Base-by-base conservation (phyloP, 2,888 invertebrate genomes). In the Agrochola lychnidis region DNA sequence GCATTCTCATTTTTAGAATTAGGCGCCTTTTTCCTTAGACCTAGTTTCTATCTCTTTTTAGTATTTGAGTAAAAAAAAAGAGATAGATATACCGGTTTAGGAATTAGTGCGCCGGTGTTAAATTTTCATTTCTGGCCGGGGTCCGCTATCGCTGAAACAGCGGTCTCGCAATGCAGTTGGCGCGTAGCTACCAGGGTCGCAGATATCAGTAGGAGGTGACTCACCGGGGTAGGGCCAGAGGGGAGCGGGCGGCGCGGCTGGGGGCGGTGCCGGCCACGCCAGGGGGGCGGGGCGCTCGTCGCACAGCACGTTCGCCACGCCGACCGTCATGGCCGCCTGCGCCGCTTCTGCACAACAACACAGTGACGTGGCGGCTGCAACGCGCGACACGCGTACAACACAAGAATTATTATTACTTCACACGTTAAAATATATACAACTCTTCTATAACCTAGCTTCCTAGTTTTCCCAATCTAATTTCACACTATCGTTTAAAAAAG, bases 161-260 rank as follows among this genome's bases (percentile, higher is more conserved):
- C 95, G 94, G 92, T 95, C 96, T 95, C 94, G 95, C 95, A 94
- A 96, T 94, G 96, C 93, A 95, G 95, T 96, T 96, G 96, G 96
- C 96, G 96, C 96, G 96, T 94, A 96, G 94, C 92, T 96, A 96
- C 96, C 95, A 96, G 96, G 96, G 92, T 91, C 92, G 90, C 96
- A 96, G 93, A 88, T 90, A 87, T 86, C 63, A 64, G 85, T 78
- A 90, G 94, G 94, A 97, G 97, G 97, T 95, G 89, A 88, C 95
- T 95, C 92, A 96, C 96, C 97, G 97, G 98, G 98, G 97, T 98
- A 98, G 96, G 98, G 98, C 98, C 98, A 98, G 92, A 98, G 97
- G 76, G 98, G 97, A 73, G 98, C 97, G 92, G 98, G 97, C 92
- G 97, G 97, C 88, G 98, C 96, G 90, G 92, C 97, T 88, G 94